Evolutionary conservation across 2,888 invertebrate species (phyloP).

Genomic region (Heliconius ethilla): DNA sequence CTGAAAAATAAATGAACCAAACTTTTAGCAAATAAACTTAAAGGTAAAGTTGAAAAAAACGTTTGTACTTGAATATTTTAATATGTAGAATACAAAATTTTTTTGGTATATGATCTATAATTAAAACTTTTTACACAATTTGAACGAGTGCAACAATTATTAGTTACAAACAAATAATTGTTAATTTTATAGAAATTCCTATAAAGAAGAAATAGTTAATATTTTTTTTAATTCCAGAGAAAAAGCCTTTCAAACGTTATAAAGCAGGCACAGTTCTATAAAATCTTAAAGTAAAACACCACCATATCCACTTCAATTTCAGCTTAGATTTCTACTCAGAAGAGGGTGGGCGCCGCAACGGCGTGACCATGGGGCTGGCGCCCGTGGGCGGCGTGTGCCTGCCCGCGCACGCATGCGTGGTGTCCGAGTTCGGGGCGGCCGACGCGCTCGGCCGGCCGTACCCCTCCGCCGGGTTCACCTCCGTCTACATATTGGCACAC

Average conservation of each 20-base stretch:
- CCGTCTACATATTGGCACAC: constrained; percentile 90
- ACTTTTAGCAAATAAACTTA: neutral
- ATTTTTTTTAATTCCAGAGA: too few relatives aligned
- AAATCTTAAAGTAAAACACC: neutral
- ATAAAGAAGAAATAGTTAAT: too few relatives aligned
- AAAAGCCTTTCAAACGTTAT: too few relatives aligned
- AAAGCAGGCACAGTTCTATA: too few relatives aligned
- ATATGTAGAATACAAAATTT: too few relatives aligned
- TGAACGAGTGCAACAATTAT: too few relatives aligned
- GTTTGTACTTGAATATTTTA: too few relatives aligned
- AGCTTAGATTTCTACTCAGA: constrained; percentile 85
- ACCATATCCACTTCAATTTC: neutral
- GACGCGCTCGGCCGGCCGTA: constrained; percentile 89
- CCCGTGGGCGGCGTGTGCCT: constrained; percentile 90
- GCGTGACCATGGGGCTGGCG: constrained; percentile 91
- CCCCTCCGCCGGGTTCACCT: constrained; percentile 92
- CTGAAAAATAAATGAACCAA: neutral
- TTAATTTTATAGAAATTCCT: too few relatives aligned
- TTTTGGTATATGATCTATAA: too few relatives aligned
- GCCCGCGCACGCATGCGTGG: constrained; percentile 87
- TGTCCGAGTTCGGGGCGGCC: constrained; percentile 88
- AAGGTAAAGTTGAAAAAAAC: too few relatives aligned
- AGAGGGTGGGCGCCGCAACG: constrained; percentile 86
- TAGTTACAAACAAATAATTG: too few relatives aligned
- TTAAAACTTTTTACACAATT: too few relatives aligned